These are phyloP conservation scores for Geopemphigus sp. DNA, from an alignment of 1,140 invertebrate genomes.

Conservation along the genomic window DNA sequence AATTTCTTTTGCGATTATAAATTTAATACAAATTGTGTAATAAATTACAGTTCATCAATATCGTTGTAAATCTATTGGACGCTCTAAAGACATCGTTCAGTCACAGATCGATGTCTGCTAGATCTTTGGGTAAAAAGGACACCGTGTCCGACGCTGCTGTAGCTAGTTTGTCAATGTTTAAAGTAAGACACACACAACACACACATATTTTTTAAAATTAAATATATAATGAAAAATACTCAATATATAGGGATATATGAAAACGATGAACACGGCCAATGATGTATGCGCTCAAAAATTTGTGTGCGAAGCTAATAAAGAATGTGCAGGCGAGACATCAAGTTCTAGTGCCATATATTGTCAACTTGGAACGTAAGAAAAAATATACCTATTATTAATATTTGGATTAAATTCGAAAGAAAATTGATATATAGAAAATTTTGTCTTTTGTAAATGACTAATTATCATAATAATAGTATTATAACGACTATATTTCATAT, in stretches of 20 bases:
- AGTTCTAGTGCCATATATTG: slow-evolving; percentile 84
- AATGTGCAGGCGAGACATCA: slow-evolving; percentile 76
- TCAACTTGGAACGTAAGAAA: slow-evolving; percentile 86
- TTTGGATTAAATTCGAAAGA: neutral
- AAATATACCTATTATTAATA: neutral
- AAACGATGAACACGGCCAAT: slow-evolving; percentile 75
- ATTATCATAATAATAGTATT: too few species aligned
- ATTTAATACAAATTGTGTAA: neutral
- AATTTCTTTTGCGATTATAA: neutral
- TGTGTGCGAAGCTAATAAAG: slow-evolving; percentile 83
- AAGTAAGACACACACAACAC: slow-evolving; percentile 58
- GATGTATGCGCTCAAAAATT: slow-evolving; percentile 76
- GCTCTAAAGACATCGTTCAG: slow-evolving; percentile 87
- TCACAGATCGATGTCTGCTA: slow-evolving; percentile 76
- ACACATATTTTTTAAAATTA: slow-evolving; percentile 5
- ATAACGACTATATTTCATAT: slow-evolving; percentile 41
- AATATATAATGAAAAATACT: neutral
- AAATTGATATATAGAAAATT: too few species aligned
- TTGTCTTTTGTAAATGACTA: neutral
- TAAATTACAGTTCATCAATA: slow-evolving; percentile 76
- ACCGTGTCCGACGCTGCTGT: slow-evolving; percentile 80
- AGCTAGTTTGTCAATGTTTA: slow-evolving; percentile 80
- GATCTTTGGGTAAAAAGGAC: slow-evolving; percentile 79
- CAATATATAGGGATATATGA: slow-evolving; percentile 70
- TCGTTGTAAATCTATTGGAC: slow-evolving; percentile 84